Percentiles rank a stretch among this genome's conserved stretches.
These are phyloP conservation scores for Drosophila pullipes DNA, from an alignment of 2,888 invertebrate genomes.

Conservation along the genomic window DNA sequence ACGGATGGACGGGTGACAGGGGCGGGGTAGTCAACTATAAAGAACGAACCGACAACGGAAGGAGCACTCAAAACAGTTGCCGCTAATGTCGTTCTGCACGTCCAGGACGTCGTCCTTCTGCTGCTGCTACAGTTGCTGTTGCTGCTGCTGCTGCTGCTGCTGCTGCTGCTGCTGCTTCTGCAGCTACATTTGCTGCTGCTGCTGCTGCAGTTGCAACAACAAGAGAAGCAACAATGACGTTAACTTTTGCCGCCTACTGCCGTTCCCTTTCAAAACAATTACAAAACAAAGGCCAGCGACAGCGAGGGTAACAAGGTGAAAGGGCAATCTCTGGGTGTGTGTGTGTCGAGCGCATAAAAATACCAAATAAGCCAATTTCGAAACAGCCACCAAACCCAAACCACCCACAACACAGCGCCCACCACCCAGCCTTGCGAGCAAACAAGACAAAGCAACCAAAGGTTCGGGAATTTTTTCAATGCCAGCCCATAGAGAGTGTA, in stretches of 20 bases:
- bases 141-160: constrained; percentile 6
- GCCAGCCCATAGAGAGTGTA: constrained; percentile 22
- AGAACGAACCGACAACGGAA: constrained; percentile 77
- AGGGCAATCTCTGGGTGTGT: constrained; percentile 5
- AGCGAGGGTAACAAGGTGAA: constrained; percentile 15
- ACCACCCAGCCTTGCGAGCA: background rate
- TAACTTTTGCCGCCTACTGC: constrained; percentile 77
- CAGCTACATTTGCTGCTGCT: constrained; percentile 8
- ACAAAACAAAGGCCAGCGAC: constrained; percentile 74
- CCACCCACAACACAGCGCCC: constrained; percentile 19
- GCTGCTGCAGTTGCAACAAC: constrained; percentile 27
- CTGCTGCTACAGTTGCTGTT: constrained; percentile 26
- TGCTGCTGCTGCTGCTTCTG: constrained; percentile 13
- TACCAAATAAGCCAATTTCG: constrained; percentile 80
- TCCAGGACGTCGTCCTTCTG: constrained; percentile 65
- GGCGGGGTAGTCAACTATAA: constrained; percentile 58
- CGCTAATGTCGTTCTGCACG: constrained; percentile 73
- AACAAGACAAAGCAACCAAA: constrained; percentile 20
- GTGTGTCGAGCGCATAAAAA: constrained; percentile 66
- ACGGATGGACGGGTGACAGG: constrained; percentile 16
- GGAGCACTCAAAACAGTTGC: constrained; percentile 81
- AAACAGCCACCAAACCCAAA: constrained; percentile 52
- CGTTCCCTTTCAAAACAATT: constrained; percentile 72
- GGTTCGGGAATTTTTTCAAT: constrained; percentile 49
- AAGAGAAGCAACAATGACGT: constrained; percentile 70